Base-by-base conservation (phyloP, 2,888 invertebrate genomes). In the Ophioninae sp. region DNA sequence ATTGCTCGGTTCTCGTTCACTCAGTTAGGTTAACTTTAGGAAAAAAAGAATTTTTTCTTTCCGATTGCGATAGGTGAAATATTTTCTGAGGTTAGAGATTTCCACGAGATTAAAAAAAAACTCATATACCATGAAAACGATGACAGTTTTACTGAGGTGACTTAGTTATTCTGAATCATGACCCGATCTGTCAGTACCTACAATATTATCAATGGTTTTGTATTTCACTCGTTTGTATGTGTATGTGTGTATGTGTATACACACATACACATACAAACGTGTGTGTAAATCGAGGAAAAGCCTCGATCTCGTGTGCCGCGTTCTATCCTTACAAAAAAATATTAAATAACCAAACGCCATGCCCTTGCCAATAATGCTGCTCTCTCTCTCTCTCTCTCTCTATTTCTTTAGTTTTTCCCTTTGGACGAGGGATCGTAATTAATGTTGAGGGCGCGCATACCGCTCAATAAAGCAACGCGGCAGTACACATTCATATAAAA, bases 401-500 rank as follows among this genome's bases (percentile, higher is more conserved):
- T 50, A 41, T 41, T 8, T 41, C 41, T 41, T 8, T 41, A 3
- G 41, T 50, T 50, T 50, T 50, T 64, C 37, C 30, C 21, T 21
- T 72, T 10, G n/a, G 61, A 64, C 20, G 5, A 17, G 50, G 5
- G 13, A 75, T 65, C 57, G 20, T 57, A 67, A 67, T 37, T 13
- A 67, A 75, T 67, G 65, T 20, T 62, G 73, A 20, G 30, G 10
- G 6, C 21, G 39, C 72, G 72, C 39, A 59, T 59, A 37, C 59
- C 59, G 59, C 72, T 72, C 59, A 59, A 37, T 6, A 50, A 50
- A 6, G 50, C 50, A 13, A 50, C 75, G 79, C 77, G 80, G 79
- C 85, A 72, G 85, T 85, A 85, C 82, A 85, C 84, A 85, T 85
- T 85, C 75, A 82, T 85, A 85, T 85, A 85, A 85, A 85, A 85